Percentiles rank a stretch among this genome's conserved stretches.
phyloP scores from a whole-genome alignment of 2,888 invertebrate species.

The Epirrhoe alternata region DNA sequence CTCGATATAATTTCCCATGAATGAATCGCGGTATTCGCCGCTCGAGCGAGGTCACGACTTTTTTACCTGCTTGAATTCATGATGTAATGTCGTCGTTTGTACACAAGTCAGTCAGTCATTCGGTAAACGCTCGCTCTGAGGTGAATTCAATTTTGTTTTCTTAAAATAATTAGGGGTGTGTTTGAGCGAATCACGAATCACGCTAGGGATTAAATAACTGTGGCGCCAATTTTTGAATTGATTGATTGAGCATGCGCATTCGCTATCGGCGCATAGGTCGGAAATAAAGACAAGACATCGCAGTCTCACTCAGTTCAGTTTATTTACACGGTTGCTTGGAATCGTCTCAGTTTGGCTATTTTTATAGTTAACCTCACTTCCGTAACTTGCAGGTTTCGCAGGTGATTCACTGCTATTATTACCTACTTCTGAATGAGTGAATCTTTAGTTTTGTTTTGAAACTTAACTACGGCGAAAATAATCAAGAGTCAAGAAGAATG shows the following conservation, averaged over 20 bases:
- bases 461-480: background rate
- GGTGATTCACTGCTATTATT: conserved; percentile 58
- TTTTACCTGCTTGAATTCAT: conserved; percentile 73
- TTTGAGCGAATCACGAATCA: conserved; percentile 1
- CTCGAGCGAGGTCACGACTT: conserved; percentile 73
- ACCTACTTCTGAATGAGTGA: background rate
- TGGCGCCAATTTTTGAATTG: conserved; percentile 56
- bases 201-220: background rate
- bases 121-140: background rate
- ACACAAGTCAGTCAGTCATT: conserved; percentile 16
- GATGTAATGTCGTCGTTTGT: conserved; percentile 65
- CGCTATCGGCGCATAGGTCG: conserved; percentile 31
- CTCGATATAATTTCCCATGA: conserved; percentile 72
- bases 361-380: conserved; percentile 78
- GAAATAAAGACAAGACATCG: conserved; percentile 39
- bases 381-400: conserved; percentile 51
- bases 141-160: background rate
- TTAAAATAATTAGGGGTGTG: background rate
- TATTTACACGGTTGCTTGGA: conserved; percentile 66
- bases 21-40: conserved; percentile 63
- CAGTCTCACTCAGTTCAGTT: conserved; percentile 52
- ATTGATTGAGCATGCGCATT: conserved; percentile 61
- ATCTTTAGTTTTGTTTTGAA: background rate
- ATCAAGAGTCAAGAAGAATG: conserved; percentile 13
- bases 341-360: conserved; percentile 67